phyloP scores from a whole-genome alignment of 2,888 invertebrate genomes.

The Drosophila melanosoma region DNA sequence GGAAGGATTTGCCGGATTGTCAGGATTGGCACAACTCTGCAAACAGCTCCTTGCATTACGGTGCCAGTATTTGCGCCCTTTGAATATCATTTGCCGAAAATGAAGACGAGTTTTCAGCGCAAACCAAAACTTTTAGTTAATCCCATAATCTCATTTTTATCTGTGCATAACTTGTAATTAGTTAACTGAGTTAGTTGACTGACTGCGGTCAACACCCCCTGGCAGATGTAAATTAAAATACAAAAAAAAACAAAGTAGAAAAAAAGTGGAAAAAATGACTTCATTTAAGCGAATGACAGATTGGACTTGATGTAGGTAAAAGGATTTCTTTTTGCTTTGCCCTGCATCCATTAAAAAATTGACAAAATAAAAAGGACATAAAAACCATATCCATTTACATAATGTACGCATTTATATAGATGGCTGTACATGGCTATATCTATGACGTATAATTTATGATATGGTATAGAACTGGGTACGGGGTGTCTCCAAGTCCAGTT shows the following conservation, averaged over 20 bases:
- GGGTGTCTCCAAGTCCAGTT: background rate
- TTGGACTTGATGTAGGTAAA: slow-evolving; percentile 43
- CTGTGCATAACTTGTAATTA: slow-evolving; percentile 39
- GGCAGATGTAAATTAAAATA: slow-evolving; percentile 6
- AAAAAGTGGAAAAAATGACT: background rate
- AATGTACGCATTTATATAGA: background rate
- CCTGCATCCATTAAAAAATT: slow-evolving; percentile 3
- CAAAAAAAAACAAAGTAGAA: background rate
- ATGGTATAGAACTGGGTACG: background rate
- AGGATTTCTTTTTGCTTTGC: background rate
- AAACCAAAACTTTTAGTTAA: slow-evolving; percentile 11
- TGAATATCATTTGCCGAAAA: slow-evolving; percentile 24
- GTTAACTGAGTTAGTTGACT: slow-evolving; percentile 26
- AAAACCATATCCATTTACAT: background rate
- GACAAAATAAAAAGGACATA: background rate
- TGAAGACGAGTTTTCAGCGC: background rate
- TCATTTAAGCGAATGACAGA: slow-evolving; percentile 29
- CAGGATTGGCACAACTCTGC: background rate
- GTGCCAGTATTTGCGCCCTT: slow-evolving; percentile 17
- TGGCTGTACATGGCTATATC: background rate
- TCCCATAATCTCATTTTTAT: slow-evolving; percentile 14
- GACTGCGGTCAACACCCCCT: slow-evolving; percentile 35
- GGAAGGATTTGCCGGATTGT: background rate
- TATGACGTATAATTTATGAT: background rate
- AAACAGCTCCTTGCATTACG: slow-evolving; percentile 1